phyloP scores from a whole-genome alignment of 2,888 invertebrate genomes.

The Neria commutata region DNA sequence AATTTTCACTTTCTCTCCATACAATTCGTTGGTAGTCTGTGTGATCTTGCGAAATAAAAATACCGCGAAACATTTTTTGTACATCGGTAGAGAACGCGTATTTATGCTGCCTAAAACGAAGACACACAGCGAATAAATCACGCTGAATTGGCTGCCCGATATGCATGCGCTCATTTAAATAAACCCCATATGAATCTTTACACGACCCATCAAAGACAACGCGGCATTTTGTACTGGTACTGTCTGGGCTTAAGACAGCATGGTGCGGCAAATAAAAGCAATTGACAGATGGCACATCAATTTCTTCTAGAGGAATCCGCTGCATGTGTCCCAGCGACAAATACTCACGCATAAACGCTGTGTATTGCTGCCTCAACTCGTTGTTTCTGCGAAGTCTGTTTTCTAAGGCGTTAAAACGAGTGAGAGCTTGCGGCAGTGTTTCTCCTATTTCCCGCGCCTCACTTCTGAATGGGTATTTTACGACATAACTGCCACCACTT shows the following conservation, averaged over 20 bases:
- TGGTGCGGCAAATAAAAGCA: slow-evolving; percentile 14
- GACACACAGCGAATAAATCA: background rate
- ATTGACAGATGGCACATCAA: background rate
- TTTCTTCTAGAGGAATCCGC: background rate
- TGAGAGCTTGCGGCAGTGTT: background rate
- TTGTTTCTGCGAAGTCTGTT: background rate
- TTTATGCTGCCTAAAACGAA: background rate
- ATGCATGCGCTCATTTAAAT: background rate
- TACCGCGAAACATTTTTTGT: too few relatives aligned
- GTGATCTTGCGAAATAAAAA: background rate
- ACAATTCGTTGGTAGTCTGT: background rate
- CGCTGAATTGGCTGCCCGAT: background rate
- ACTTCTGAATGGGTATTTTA: too few relatives aligned
- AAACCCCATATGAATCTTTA: background rate
- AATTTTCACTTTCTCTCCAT: background rate
- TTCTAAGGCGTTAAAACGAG: background rate
- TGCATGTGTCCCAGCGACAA: too few relatives aligned
- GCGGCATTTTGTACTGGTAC: background rate
- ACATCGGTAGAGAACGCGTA: background rate
- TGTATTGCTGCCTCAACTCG: background rate
- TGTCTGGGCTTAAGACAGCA: slow-evolving; percentile 5
- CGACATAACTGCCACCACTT: too few relatives aligned
- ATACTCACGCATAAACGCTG: slow-evolving; percentile 1
- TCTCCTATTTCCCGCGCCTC: background rate
- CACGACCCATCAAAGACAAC: slow-evolving; percentile 3